Conservation (phyloP, 2,113 vertebrate genomes). For the Ammospiza nelsoni region DNA sequence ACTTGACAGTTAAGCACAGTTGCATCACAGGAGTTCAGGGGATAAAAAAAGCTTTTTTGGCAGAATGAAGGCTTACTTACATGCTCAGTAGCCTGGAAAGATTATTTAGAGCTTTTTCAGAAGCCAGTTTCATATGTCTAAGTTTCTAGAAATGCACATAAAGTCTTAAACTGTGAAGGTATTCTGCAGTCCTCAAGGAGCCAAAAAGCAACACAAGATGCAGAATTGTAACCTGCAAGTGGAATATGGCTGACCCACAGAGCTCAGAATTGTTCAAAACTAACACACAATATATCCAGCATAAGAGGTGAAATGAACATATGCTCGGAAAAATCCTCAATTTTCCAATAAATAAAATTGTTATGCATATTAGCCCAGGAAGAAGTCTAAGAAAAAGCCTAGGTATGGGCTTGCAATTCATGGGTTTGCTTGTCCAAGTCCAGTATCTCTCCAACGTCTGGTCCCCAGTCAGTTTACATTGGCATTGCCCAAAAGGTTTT, state of each 20-base stretch:
- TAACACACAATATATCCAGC: not conserved
- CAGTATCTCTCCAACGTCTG: not conserved
- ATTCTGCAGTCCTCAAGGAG: not conserved
- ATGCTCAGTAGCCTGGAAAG: conserved; percentile 11
- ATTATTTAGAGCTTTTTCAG: conserved; percentile 19
- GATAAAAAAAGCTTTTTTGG: conserved; percentile 11
- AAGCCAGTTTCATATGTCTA: not conserved
- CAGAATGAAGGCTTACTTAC: not conserved
- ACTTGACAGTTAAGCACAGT: not conserved
- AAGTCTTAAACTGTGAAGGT: not conserved
- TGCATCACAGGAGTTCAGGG: not conserved
- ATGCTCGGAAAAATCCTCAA: not conserved
- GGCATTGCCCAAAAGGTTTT: not conserved
- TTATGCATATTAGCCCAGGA: not conserved
- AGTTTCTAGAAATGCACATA: not conserved
- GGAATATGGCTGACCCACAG: not conserved
- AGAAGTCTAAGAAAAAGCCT: not conserved
- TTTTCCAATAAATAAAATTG: not conserved
- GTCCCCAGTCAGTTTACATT: not conserved
- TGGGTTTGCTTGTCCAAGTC: not conserved
- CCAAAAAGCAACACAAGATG: not conserved
- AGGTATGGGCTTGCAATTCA: not conserved
- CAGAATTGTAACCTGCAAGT: not conserved
- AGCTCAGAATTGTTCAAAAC: not conserved
- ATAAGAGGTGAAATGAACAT: not conserved